A percentile compares a stretch with the other conserved stretches of the same genome.
These are phyloP conservation scores for Malthinus seriepunctatus DNA, from an alignment of 2,888 invertebrate genomes.

Conservation along the genomic window DNA sequence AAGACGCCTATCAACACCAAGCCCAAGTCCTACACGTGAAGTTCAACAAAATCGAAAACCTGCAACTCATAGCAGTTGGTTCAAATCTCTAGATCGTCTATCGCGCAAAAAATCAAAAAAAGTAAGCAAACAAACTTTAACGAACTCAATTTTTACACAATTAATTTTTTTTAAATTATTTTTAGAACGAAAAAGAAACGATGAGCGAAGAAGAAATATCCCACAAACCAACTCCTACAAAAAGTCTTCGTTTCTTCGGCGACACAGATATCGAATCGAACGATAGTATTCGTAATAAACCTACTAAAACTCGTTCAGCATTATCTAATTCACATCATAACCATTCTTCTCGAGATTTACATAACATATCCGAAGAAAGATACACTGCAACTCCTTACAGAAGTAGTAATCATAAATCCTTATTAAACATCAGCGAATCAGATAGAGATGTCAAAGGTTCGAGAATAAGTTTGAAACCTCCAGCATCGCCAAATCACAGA, in stretches of 20 bases:
- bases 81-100: constrained; percentile 76
- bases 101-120: constrained; percentile 67
- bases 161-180: background rate
- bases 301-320: constrained; percentile 37
- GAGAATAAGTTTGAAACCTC: constrained; percentile 48
- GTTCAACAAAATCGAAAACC: constrained; percentile 50
- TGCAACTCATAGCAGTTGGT: constrained; percentile 65
- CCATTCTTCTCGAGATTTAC: constrained; percentile 57
- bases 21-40: constrained; percentile 62
- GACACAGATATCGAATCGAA: constrained; percentile 81
- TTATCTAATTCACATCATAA: constrained; percentile 38
- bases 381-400: constrained; percentile 41
- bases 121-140: constrained; percentile 48
- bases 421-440: constrained; percentile 47
- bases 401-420: constrained; percentile 46
- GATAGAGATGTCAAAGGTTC: constrained; percentile 45
- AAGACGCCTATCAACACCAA: constrained; percentile 74
- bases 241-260: constrained; percentile 81
- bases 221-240: constrained; percentile 58
- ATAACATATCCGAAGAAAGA: constrained; percentile 61
- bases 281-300: constrained; percentile 54
- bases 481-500: constrained; percentile 48
- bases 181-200: constrained; percentile 46
- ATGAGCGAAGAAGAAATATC: constrained; percentile 62
- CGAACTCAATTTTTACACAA: too few relatives aligned